Conservation (phyloP, 2,888 invertebrate genomes). For the Synanthedon andrenaeformis region DNA sequence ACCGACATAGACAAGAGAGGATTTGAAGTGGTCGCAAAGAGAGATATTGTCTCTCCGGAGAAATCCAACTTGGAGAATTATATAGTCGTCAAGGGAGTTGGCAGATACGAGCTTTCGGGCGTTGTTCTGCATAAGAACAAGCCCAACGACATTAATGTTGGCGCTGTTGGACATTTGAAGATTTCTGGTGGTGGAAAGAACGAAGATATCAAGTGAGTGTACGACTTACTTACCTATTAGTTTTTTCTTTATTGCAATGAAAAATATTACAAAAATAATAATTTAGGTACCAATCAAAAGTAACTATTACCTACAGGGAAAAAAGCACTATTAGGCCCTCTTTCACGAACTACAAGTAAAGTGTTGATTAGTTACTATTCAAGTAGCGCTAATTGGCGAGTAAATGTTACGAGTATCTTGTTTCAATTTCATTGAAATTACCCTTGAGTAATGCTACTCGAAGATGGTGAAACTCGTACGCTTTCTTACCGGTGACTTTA, state of each 20-base stretch:
- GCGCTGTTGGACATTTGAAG: slow-evolving; percentile 68
- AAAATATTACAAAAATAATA: no score
- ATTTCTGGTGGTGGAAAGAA: slow-evolving; percentile 56
- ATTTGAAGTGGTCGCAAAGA: slow-evolving; percentile 64
- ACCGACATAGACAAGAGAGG: slow-evolving; percentile 35
- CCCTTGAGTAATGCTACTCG: no score
- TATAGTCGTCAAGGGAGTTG: slow-evolving; percentile 69
- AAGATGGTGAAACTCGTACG: no score
- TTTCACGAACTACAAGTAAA: no score
- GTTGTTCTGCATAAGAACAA: slow-evolving; percentile 66
- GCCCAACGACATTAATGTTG: slow-evolving; percentile 67
- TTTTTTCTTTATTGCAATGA: neutral
- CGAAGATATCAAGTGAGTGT: slow-evolving; percentile 70
- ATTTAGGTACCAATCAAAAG: no score
- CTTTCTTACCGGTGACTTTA: no score
- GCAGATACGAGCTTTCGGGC: slow-evolving; percentile 73
- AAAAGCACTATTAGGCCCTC: no score
- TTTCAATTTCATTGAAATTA: no score
- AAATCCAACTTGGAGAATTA: slow-evolving; percentile 74
- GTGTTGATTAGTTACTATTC: no score
- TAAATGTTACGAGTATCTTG: no score
- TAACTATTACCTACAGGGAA: no score
- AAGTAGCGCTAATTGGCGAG: no score
- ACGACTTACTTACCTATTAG: slow-evolving; percentile 4
- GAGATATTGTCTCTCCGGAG: slow-evolving; percentile 64